These are phyloP conservation scores for Microvelia longipes DNA, from an alignment of 1,140 invertebrate genomes.

Conservation along the genomic window DNA sequence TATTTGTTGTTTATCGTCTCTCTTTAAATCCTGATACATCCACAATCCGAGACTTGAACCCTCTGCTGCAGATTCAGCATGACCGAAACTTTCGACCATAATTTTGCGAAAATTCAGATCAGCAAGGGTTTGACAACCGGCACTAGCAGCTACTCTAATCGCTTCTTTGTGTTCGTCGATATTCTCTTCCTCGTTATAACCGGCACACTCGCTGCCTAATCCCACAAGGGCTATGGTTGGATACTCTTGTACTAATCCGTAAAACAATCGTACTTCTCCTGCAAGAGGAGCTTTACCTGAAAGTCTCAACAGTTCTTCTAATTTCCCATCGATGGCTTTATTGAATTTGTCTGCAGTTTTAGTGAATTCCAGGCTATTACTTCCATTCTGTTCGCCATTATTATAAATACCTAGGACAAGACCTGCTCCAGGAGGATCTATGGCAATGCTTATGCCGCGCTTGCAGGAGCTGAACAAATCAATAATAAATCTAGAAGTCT, in stretches of 20 bases:
- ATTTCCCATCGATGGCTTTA: slow-evolving; percentile 11
- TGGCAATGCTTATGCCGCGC: no score
- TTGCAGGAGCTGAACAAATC: no score
- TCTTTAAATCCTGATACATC: slow-evolving; percentile 35
- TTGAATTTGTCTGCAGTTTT: slow-evolving; percentile 13
- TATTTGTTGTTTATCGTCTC: slow-evolving; percentile 3
- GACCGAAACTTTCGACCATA: slow-evolving; percentile 35
- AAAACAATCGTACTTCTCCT: slow-evolving; percentile 31
- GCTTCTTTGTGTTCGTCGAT: slow-evolving; percentile 34
- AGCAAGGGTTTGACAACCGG: slow-evolving; percentile 29
- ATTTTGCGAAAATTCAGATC: slow-evolving; percentile 29
- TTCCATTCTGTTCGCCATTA: slow-evolving; percentile 1
- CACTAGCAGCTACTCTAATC: slow-evolving; percentile 33
- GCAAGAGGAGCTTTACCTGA: slow-evolving; percentile 31
- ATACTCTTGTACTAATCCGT: slow-evolving; percentile 31
- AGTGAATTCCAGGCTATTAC: slow-evolving; percentile 8
- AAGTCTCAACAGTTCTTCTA: slow-evolving; percentile 20
- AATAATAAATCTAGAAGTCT: no score
- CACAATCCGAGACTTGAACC: slow-evolving; percentile 32
- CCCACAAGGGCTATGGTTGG: slow-evolving; percentile 33
- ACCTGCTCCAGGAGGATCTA: neutral
- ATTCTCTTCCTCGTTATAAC: slow-evolving; percentile 32
- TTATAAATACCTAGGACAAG: slow-evolving; percentile 11
- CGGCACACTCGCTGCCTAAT: slow-evolving; percentile 32
- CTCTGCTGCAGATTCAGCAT: slow-evolving; percentile 38